Evolutionary conservation across 1,140 invertebrate genomes (phyloP).

Genomic region (Stegodyphus dumicola): DNA sequence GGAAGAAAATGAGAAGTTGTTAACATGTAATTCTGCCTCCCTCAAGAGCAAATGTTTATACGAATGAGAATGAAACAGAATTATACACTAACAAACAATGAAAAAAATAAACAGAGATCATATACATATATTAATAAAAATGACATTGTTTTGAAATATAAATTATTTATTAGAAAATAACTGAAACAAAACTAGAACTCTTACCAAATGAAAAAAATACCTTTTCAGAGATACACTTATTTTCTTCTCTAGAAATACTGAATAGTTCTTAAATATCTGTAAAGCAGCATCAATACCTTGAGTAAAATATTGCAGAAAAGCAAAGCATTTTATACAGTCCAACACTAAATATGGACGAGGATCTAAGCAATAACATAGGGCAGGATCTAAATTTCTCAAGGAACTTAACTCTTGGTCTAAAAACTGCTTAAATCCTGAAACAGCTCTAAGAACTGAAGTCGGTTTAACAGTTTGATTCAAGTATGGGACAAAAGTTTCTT

Average conservation of each 20-base stretch:
- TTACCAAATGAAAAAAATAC: too few species aligned
- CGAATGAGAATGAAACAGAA: neutral
- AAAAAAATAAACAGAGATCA: neutral
- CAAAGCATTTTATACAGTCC: conserved; percentile 64
- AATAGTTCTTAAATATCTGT: conserved; percentile 59
- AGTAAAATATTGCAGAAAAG: conserved; percentile 67
- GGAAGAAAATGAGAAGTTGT: too few species aligned
- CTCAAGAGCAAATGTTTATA: too few species aligned
- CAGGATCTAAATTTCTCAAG: neutral
- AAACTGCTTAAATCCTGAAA: conserved; percentile 55
- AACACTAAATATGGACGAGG: conserved; percentile 22
- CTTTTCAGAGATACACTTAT: too few species aligned
- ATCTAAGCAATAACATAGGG: conserved; percentile 6
- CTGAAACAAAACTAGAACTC: too few species aligned
- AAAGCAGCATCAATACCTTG: conserved; percentile 64
- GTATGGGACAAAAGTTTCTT: conserved; percentile 54
- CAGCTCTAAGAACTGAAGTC: conserved; percentile 63
- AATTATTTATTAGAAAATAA: too few species aligned
- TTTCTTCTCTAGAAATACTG: too few species aligned
- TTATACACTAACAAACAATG: neutral
- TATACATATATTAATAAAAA: neutral
- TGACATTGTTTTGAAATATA: too few species aligned
- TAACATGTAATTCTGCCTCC: too few species aligned
- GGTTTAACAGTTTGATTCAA: conserved; percentile 36
- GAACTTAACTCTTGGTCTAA: conserved; percentile 53